Percentiles rank a stretch among this genome's conserved stretches.
Evolutionary conservation across 2,888 invertebrate genomes (phyloP).

Genomic region (Gortyna flavago): DNA sequence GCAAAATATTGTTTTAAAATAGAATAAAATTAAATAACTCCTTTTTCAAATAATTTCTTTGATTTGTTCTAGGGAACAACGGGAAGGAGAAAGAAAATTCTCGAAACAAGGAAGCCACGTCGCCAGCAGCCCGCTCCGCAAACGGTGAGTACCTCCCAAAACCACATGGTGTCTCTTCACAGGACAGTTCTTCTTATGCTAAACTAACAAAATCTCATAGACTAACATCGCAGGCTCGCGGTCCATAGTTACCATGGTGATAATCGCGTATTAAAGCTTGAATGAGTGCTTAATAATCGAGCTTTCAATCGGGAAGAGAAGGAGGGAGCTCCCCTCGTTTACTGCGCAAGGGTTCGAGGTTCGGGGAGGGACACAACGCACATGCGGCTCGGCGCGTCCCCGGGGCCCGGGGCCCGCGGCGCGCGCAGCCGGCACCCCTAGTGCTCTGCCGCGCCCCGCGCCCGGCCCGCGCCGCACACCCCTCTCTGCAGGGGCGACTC

Average conservation of each 20-base stretch:
- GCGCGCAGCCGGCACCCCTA: conserved; percentile 73
- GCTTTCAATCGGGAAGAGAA: conserved; percentile 73
- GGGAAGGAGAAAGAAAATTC: conserved; percentile 92
- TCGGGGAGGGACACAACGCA: conserved; percentile 71
- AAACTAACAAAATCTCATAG: conserved; percentile 57
- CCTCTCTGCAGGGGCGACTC: conserved; percentile 82
- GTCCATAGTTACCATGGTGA: conserved; percentile 76
- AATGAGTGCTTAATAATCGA: conserved; percentile 86
- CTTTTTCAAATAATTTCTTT: conserved; percentile 20
- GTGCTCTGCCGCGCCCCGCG: conserved; percentile 49
- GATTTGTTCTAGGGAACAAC: conserved; percentile 92
- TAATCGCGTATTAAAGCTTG: conserved; percentile 80
- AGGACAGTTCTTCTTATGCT: conserved; percentile 23
- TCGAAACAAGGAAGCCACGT: conserved; percentile 92
- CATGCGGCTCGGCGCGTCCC: conserved; percentile 74
- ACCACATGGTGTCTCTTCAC: not conserved
- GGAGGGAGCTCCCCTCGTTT: conserved; percentile 69
- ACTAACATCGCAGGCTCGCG: conserved; percentile 37
- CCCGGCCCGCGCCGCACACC: conserved; percentile 69
- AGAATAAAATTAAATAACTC: not conserved
- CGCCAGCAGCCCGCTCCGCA: conserved; percentile 92
- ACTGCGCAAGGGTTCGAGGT: conserved; percentile 65
- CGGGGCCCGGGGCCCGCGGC: conserved; percentile 76
- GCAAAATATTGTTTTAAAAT: not conserved
- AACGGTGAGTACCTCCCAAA: conserved; percentile 87